Conservation (phyloP, 2,888 invertebrate genomes). For the Horisme vitalbata region DNA sequence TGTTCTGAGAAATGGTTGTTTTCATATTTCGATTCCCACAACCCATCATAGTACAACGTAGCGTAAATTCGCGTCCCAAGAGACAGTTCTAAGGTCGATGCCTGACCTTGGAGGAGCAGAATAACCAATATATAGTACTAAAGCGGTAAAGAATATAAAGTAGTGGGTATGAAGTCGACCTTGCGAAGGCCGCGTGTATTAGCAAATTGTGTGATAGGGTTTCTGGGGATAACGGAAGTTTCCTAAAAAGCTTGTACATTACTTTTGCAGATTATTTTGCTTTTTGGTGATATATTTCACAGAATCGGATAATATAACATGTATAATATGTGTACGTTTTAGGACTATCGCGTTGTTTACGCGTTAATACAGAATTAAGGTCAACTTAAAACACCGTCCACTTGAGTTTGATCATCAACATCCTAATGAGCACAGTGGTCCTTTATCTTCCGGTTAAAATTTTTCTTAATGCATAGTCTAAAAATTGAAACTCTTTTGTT, state of each 20-base stretch:
- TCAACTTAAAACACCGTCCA: conserved; percentile 9
- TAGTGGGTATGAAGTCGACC: conserved; percentile 11
- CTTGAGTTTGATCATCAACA: conserved; percentile 13
- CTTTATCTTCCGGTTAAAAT: conserved; percentile 12
- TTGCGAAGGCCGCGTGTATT: conserved; percentile 15
- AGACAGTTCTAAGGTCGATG: conserved; percentile 27
- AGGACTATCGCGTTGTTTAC: background rate
- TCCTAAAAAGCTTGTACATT: background rate
- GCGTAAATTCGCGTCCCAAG: conserved; percentile 16
- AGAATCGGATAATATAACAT: too few species aligned
- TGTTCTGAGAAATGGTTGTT: conserved; percentile 1
- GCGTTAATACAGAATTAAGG: conserved; percentile 2
- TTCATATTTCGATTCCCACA: conserved; percentile 3
- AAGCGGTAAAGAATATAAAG: conserved; percentile 2
- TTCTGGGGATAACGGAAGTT: conserved; percentile 9
- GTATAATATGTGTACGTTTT: too few species aligned
- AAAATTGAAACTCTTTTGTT: too few species aligned
- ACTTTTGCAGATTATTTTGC: background rate
- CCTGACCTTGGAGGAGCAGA: conserved; percentile 28
- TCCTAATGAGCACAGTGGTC: conserved; percentile 15
- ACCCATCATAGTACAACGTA: conserved; percentile 16
- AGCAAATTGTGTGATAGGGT: background rate
- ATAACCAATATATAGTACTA: background rate
- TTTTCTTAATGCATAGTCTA: too few species aligned
- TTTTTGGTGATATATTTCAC: background rate